phyloP scores from a whole-genome alignment of 35 echinoderm and acorn worm genomes.

The Stichopus chloronotus region DNA sequence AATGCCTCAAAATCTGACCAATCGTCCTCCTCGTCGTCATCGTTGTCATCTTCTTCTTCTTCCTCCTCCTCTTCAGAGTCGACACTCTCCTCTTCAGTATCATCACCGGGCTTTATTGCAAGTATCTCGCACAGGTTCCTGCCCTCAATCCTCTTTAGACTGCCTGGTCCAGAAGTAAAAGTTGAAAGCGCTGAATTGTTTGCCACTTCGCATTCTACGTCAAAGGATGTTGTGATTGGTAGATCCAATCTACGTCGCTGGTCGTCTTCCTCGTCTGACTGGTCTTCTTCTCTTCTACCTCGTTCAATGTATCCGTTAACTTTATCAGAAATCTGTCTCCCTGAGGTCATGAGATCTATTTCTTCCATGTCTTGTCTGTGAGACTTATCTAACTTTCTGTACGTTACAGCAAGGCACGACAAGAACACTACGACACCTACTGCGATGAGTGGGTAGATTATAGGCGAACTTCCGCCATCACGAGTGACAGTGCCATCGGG shows the following conservation, averaged over 20 bases:
- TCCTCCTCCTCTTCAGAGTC: neutral
- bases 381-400: neutral
- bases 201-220: neutral
- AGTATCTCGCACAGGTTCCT: neutral
- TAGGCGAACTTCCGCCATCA: neutral
- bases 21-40: neutral
- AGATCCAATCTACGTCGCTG: neutral
- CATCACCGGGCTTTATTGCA: neutral
- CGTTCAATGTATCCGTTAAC: neutral
- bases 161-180: neutral
- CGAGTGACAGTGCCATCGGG: too few relatives aligned
- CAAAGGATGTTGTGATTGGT: neutral
- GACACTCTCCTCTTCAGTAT: neutral
- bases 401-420: neutral
- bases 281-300: neutral
- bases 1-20: neutral
- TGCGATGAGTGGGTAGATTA: neutral
- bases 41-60: neutral
- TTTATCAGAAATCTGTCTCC: neutral
- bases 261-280: neutral
- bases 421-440: neutral
- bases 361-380: neutral
- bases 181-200: neutral
- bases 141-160: neutral
- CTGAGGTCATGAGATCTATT: neutral